phyloP scores from a whole-genome alignment of 2,797 vertebrate genomes.

The Phoeniculus purpureus region DNA sequence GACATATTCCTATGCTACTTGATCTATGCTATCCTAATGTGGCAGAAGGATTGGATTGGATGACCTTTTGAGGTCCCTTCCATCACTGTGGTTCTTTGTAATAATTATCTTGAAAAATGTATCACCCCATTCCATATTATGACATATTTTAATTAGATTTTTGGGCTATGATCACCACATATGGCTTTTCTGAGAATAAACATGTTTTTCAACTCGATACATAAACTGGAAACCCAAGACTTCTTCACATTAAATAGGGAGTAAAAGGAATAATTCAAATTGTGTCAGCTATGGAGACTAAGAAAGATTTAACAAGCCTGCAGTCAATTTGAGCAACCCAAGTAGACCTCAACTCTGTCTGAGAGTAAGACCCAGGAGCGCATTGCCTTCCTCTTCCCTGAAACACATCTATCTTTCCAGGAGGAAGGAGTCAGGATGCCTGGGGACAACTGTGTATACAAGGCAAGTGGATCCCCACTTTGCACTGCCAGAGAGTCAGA shows the following conservation, averaged over 20 bases:
- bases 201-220: neutral
- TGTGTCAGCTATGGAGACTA: neutral
- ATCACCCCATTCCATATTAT: neutral
- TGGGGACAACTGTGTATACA: neutral
- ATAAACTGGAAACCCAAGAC: neutral
- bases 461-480: neutral
- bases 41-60: too few relatives aligned
- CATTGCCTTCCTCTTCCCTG: neutral
- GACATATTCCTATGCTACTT: too few relatives aligned
- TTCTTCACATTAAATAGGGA: neutral
- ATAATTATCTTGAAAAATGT: neutral
- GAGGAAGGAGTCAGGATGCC: neutral
- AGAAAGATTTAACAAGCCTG: neutral
- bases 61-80: too few relatives aligned
- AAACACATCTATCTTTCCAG: neutral
- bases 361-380: rapidly evolving
- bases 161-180: neutral
- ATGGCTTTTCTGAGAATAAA: neutral
- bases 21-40: too few relatives aligned
- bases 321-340: rapidly evolving
- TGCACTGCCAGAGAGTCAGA: neutral
- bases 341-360: neutral
- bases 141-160: neutral
- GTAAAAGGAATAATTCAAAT: neutral
- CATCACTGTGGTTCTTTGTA: too few relatives aligned